Percentiles rank a stretch among this genome's conserved stretches.
These are phyloP conservation scores for Proctacanthus coquilletti DNA, from an alignment of 1,140 invertebrate genomes.

Conservation along the genomic window DNA sequence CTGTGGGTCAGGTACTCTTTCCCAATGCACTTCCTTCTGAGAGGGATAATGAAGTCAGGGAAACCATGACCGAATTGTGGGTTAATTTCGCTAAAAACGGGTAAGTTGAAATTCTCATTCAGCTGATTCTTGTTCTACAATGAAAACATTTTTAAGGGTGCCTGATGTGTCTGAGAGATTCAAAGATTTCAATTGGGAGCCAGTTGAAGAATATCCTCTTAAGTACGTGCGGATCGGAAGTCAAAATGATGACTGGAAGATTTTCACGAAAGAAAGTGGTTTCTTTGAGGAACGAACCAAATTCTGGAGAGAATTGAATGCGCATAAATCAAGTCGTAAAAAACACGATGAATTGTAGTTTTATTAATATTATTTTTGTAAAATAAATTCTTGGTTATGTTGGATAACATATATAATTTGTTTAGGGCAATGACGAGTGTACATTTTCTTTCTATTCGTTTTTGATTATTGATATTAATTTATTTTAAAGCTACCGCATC, in stretches of 20 bases:
- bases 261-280: slow-evolving; percentile 1
- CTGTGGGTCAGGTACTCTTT: slow-evolving; percentile 41
- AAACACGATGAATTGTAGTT: not conserved
- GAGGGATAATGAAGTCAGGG: slow-evolving; percentile 33
- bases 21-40: slow-evolving; percentile 29
- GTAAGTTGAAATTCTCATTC: slow-evolving; percentile 33
- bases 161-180: too few relatives aligned
- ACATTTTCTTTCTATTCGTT: too few relatives aligned
- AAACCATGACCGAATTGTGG: slow-evolving; percentile 46
- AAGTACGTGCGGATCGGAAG: slow-evolving; percentile 31
- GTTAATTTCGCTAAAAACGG: slow-evolving; percentile 50
- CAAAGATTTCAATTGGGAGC: slow-evolving; percentile 34
- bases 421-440: too few relatives aligned
- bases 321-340: slow-evolving; percentile 2
- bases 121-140: slow-evolving; percentile 23
- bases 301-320: slow-evolving; percentile 5
- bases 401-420: too few relatives aligned
- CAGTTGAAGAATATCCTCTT: slow-evolving; percentile 26
- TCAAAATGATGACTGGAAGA: slow-evolving; percentile 14
- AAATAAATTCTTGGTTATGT: too few relatives aligned
- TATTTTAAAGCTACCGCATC: too few relatives aligned
- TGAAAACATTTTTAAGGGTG: slow-evolving; percentile 14
- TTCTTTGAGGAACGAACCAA: slow-evolving; percentile 2
- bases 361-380: too few relatives aligned
- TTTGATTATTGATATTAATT: too few relatives aligned